These are phyloP conservation scores for Sclerurus mexicanus DNA, from an alignment of 2,113 vertebrate genomes.

Conservation along the genomic window DNA sequence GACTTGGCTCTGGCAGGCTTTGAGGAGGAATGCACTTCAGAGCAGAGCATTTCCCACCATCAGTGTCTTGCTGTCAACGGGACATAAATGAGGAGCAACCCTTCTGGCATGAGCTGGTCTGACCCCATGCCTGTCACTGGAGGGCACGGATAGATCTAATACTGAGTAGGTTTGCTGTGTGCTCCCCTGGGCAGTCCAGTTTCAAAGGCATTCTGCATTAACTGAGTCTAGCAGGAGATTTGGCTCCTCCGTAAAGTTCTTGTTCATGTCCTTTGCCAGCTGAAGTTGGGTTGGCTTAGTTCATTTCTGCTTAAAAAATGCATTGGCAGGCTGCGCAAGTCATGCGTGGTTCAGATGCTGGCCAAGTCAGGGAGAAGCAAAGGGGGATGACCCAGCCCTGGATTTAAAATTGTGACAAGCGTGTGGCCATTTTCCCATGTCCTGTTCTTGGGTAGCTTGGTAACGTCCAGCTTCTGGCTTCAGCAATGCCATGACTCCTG, in stretches of 20 bases:
- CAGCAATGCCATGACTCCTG: not conserved
- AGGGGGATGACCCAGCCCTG: not conserved
- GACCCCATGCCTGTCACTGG: not conserved
- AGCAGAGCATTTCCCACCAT: not conserved
- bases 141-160: not conserved
- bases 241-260: constrained; percentile 1
- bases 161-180: not conserved
- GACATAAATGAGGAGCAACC: not conserved
- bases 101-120: not conserved
- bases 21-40: not conserved
- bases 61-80: not conserved
- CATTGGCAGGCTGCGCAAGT: not conserved
- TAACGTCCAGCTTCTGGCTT: not conserved
- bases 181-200: not conserved
- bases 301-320: not conserved
- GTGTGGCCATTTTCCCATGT: accelerated
- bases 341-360: not conserved
- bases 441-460: not conserved
- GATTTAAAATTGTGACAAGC: not conserved
- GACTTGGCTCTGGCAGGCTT: not conserved
- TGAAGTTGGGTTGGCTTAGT: not conserved
- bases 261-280: not conserved
- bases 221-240: not conserved
- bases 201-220: not conserved
- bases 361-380: not conserved